phyloP scores from a whole-genome alignment of 2,113 vertebrate genomes.

The Sclerurus mexicanus region DNA sequence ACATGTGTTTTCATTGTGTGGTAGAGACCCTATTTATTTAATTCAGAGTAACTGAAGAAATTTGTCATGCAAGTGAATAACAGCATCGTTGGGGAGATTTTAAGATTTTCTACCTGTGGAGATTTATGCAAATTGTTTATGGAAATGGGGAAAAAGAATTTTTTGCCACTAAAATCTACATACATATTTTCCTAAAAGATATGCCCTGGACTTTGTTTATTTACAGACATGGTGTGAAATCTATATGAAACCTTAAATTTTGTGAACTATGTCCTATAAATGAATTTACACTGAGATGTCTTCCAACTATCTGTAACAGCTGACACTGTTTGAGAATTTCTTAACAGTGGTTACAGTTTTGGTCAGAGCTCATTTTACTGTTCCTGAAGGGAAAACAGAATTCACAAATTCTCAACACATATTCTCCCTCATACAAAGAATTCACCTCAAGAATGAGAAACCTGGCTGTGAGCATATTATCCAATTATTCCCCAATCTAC shows the following conservation, averaged over 20 bases:
- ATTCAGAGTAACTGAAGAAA: conserved; percentile 39
- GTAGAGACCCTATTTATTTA: neutral
- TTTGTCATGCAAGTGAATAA: conserved; percentile 33
- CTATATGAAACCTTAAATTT: neutral
- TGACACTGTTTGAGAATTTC: neutral
- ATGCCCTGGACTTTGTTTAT: neutral
- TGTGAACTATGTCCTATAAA: neutral
- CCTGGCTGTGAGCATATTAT: neutral
- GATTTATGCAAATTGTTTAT: conserved; percentile 31
- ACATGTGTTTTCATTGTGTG: conserved; percentile 38
- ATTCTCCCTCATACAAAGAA: neutral
- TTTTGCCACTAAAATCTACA: neutral
- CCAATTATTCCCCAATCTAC: neutral
- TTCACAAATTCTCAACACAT: neutral
- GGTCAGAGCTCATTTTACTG: neutral
- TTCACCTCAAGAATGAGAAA: neutral
- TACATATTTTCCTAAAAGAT: neutral
- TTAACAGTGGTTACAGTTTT: neutral
- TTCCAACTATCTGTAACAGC: neutral
- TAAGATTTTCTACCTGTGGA: conserved; percentile 25
- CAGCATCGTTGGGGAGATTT: conserved; percentile 10
- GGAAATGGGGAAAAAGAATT: neutral
- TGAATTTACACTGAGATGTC: neutral
- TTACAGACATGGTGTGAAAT: neutral
- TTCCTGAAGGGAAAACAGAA: neutral